Percentiles rank a stretch among this genome's conserved stretches.
phyloP scores from a whole-genome alignment of 2,888 invertebrate genomes.

The Serrognathus titanus region DNA sequence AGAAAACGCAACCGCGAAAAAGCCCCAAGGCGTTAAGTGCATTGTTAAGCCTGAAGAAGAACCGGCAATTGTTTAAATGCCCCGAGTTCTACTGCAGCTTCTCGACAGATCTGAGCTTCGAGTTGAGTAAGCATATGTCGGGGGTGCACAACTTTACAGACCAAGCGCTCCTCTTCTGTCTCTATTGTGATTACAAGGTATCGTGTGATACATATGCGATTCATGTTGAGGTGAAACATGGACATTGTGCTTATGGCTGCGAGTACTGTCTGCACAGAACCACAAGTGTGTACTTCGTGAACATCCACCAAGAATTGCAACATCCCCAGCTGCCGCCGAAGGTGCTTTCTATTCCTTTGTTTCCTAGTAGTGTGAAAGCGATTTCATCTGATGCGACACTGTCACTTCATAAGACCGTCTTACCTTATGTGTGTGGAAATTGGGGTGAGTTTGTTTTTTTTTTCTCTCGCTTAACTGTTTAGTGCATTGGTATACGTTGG shows the following conservation, averaged over 20 bases:
- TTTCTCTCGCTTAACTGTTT: not conserved
- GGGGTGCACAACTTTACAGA: conserved; percentile 34
- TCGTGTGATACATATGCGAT: conserved; percentile 41
- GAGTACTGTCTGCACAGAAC: conserved; percentile 67
- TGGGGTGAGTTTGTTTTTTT: conserved; percentile 23
- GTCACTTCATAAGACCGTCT: conserved; percentile 29
- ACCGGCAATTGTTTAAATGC: conserved; percentile 55
- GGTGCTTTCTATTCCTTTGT: not conserved
- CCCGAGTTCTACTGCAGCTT: conserved; percentile 53
- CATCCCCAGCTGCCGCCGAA: conserved; percentile 32
- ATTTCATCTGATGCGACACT: not conserved
- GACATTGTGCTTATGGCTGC: conserved; percentile 61
- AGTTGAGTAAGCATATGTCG: conserved; percentile 48
- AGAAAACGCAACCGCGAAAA: conserved; percentile 26
- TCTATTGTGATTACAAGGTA: conserved; percentile 52
- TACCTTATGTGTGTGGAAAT: conserved; percentile 32
- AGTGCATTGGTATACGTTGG: not conserved
- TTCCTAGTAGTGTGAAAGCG: not conserved
- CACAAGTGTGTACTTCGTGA: conserved; percentile 57
- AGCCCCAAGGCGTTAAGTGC: conserved; percentile 30
- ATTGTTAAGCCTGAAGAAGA: conserved; percentile 44
- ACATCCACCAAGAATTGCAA: conserved; percentile 54
- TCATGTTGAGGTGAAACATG: conserved; percentile 63
- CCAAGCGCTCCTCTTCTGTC: conserved; percentile 40
- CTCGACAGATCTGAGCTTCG: conserved; percentile 41